Percentiles rank a stretch among this genome's conserved stretches.
Conservation (phyloP, 64 coral and sea anemone species). For the Montipora foliosa region DNA sequence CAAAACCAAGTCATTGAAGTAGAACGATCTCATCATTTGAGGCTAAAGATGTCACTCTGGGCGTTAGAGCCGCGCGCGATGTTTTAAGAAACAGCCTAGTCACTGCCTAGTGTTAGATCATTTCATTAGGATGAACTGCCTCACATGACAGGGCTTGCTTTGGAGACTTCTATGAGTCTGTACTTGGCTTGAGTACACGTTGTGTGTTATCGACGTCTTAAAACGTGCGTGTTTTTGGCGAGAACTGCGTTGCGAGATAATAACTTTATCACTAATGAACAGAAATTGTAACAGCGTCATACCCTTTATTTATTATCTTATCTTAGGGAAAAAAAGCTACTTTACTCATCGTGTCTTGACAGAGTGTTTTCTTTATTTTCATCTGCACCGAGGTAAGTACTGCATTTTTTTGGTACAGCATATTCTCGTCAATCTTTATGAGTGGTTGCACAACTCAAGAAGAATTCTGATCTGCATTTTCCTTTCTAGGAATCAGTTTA, state of each 20-base stretch:
- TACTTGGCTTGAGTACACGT: not conserved
- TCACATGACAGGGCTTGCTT: not conserved
- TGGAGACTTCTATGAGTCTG: not conserved
- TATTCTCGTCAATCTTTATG: no score
- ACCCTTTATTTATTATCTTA: conserved; percentile 9
- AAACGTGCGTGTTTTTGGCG: not conserved
- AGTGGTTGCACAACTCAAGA: no score
- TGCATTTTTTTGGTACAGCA: no score
- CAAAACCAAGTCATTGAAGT: not conserved
- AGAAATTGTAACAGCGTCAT: not conserved
- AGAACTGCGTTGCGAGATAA: not conserved
- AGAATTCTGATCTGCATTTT: no score
- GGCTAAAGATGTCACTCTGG: not conserved
- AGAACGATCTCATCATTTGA: not conserved
- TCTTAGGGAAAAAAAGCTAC: not conserved
- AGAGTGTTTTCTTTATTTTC: no score
- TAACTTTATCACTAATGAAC: conserved; percentile 8
- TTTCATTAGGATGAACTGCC: not conserved
- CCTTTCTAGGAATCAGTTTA: no score
- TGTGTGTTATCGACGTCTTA: not conserved
- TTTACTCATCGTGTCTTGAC: not conserved
- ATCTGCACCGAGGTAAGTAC: no score
- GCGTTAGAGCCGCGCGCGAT: not conserved
- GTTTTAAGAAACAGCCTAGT: not conserved
- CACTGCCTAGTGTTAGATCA: not conserved